Conservation (phyloP, 1,140 invertebrate genomes). For the Goniozus legneri region DNA sequence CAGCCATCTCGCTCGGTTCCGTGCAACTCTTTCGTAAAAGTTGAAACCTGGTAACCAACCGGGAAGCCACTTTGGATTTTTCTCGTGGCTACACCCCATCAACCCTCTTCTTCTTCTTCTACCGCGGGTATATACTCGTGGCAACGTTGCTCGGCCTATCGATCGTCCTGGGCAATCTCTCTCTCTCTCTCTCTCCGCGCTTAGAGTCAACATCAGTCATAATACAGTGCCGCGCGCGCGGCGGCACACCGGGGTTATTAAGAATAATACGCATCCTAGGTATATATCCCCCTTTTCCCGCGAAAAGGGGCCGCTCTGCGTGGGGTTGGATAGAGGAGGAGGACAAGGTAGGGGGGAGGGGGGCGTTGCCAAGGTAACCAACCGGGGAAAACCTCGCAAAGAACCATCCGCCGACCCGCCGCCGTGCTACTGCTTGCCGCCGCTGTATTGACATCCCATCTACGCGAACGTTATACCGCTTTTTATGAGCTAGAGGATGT, state of each 20-base stretch:
- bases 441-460: conserved; percentile 47
- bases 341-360: conserved; percentile 16
- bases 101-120: conserved; percentile 15
- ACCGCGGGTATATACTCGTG: too few species aligned
- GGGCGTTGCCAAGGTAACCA: conserved; percentile 50
- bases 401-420: too few species aligned
- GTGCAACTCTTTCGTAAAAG: conserved; percentile 21
- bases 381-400: conserved; percentile 53
- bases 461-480: conserved; percentile 35
- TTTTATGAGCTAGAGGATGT: conserved; percentile 30
- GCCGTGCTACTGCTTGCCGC: too few species aligned
- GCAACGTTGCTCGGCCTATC: conserved; percentile 40
- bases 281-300: conserved; percentile 28
- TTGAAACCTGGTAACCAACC: conserved; percentile 40
- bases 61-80: conserved; percentile 36
- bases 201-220: conserved; percentile 56
- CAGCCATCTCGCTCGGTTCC: conserved; percentile 13
- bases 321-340: conserved; percentile 8
- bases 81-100: conserved; percentile 15
- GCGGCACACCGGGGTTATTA: conserved; percentile 51
- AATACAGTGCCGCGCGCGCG: conserved; percentile 52
- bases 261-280: conserved; percentile 56
- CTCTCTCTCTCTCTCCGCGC: conserved; percentile 27
- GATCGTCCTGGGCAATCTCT: conserved; percentile 40
- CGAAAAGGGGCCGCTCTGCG: conserved; percentile 9